A percentile compares a stretch with the other conserved stretches of the same genome.
These are phyloP conservation scores for Campylorhamphus procurvoides DNA, from an alignment of 2,113 vertebrate genomes.

Conservation along the genomic window DNA sequence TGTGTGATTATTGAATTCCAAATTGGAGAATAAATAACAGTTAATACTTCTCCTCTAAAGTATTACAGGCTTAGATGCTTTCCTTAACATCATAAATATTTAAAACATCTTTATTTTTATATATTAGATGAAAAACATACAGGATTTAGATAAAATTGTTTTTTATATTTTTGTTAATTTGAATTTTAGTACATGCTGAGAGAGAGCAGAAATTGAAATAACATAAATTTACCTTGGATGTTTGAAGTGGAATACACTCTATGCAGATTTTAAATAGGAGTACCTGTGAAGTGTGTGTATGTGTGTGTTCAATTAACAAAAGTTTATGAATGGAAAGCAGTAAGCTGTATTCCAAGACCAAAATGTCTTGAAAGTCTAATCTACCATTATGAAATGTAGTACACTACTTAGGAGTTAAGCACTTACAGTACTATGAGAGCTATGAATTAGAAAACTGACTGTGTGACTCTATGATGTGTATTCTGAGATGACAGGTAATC, in stretches of 20 bases:
- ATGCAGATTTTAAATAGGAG: neutral
- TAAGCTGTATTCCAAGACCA: neutral
- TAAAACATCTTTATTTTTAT: neutral
- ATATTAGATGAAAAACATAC: neutral
- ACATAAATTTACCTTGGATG: neutral
- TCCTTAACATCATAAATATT: neutral
- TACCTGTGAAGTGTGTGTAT: neutral
- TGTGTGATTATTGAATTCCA: neutral
- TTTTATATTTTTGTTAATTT: neutral
- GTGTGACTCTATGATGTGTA: rapidly evolving
- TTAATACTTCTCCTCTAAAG: neutral
- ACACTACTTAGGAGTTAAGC: neutral
- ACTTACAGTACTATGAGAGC: neutral
- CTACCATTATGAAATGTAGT: neutral
- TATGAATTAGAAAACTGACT: neutral
- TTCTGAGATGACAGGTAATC: neutral
- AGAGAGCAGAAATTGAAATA: neutral
- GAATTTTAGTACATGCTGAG: neutral
- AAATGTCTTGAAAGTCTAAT: neutral
- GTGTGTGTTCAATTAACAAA: neutral
- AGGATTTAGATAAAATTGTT: neutral
- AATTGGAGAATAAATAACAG: neutral
- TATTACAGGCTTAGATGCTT: neutral
- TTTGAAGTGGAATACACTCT: neutral
- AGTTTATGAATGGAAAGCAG: neutral